Evolutionary conservation across 2,797 vertebrate genomes (phyloP).

Genomic region (Rhinoraja longicauda): DNA sequence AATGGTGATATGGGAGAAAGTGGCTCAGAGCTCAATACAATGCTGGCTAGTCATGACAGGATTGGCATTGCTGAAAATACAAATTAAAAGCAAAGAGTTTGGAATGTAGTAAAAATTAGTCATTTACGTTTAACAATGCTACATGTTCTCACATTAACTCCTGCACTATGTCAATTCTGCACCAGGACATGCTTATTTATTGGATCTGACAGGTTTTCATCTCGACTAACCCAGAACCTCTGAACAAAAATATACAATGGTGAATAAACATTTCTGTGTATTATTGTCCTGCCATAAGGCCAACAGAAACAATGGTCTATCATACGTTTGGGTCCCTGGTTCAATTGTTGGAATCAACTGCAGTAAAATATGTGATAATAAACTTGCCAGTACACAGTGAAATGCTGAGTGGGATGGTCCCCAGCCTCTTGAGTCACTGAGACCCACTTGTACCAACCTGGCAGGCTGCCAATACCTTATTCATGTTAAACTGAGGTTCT

Average conservation of each 20-base stretch:
- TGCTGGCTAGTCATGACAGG: not conserved
- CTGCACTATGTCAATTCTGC: not conserved
- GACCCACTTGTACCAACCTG: not conserved
- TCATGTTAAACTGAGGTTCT: not conserved
- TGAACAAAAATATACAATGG: slow-evolving; percentile 13
- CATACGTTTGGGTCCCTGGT: slow-evolving; percentile 2
- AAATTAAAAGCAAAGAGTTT: not conserved
- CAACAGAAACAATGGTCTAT: not conserved
- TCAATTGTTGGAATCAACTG: slow-evolving; percentile 17
- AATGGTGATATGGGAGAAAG: not conserved
- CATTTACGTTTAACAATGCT: not conserved
- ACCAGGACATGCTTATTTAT: not conserved
- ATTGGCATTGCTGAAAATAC: not conserved
- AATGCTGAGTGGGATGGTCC: not conserved
- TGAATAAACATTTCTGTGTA: not conserved
- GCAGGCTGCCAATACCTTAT: not conserved
- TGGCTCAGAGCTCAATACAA: not conserved
- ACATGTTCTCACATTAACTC: not conserved
- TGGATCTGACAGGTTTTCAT: slow-evolving; percentile 8
- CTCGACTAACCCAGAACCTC: not conserved
- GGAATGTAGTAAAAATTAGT: not conserved
- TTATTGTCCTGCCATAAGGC: not conserved
- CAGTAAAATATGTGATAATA: slow-evolving; percentile 26
- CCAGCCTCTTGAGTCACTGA: slow-evolving; percentile 11
- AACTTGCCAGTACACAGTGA: slow-evolving; percentile 28